Evolutionary conservation across 2,888 invertebrate genomes (phyloP).

Genomic region (Phortica magna): DNA sequence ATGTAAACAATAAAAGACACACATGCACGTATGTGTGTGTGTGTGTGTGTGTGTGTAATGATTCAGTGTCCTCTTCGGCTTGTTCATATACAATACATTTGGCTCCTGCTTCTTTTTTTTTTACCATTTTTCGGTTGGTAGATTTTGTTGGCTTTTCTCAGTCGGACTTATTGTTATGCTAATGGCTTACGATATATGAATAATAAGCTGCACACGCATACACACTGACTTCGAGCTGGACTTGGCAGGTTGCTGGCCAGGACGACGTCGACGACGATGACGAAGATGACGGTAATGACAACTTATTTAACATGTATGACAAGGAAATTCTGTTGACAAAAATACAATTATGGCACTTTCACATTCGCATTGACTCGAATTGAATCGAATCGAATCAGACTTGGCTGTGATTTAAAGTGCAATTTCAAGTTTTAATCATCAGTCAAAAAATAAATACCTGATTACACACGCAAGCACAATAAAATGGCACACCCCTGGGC

Average conservation of each 20-base stretch:
- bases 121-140: slow-evolving; percentile 4
- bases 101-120: slow-evolving; percentile 1
- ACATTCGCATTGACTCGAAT: neutral
- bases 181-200: slow-evolving; percentile 71
- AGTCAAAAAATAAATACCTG: neutral
- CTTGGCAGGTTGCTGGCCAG: too few relatives aligned
- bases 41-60: neutral
- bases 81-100: neutral
- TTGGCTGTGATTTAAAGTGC: slow-evolving; percentile 5
- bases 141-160: slow-evolving; percentile 13
- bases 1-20: slow-evolving; percentile 58
- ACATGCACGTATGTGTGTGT: slow-evolving; percentile 29
- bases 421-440: neutral
- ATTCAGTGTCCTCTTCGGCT: neutral
- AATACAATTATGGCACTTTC: slow-evolving; percentile 28
- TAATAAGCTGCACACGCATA: slow-evolving; percentile 55
- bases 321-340: slow-evolving; percentile 24
- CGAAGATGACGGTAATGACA: neutral
- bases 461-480: neutral
- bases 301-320: neutral
- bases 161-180: slow-evolving; percentile 65
- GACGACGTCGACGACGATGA: too few relatives aligned
- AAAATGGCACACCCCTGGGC: neutral
- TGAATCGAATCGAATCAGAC: too few relatives aligned
- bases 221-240: neutral